Conservation (phyloP, 2,113 vertebrate species). For the Cyprinus carpio region DNA sequence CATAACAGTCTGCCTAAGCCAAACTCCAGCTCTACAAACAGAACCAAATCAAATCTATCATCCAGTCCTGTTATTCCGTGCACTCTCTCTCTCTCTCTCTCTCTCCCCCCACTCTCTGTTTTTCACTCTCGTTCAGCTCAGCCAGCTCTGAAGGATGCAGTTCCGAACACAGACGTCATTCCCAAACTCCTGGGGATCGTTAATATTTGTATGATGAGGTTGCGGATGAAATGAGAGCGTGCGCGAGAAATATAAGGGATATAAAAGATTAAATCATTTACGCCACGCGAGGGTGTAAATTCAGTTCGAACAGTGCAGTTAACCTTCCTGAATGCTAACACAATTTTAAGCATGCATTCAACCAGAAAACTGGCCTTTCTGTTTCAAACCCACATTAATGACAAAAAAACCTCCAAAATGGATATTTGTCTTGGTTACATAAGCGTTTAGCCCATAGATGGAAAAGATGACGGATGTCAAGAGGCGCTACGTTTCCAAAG, state of each 20-base stretch:
- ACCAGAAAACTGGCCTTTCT: slow-evolving; percentile 38
- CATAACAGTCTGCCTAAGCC: slow-evolving; percentile 77
- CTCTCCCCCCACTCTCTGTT: slow-evolving; percentile 1
- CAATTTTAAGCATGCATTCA: slow-evolving; percentile 31
- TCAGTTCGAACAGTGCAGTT: slow-evolving; percentile 43
- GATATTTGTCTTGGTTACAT: slow-evolving; percentile 53
- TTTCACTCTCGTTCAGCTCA: slow-evolving; percentile 36
- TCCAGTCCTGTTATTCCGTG: slow-evolving; percentile 43
- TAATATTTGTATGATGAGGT: slow-evolving; percentile 46
- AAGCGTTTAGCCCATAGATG: slow-evolving; percentile 45
- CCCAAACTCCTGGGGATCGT: slow-evolving; percentile 34
- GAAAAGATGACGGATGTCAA: slow-evolving; percentile 42
- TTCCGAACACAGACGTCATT: slow-evolving; percentile 49
- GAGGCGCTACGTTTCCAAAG: neutral
- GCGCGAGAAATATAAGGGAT: slow-evolving; percentile 19
- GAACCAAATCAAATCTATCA: slow-evolving; percentile 64
- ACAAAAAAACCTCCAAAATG: slow-evolving; percentile 34
- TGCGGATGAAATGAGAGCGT: slow-evolving; percentile 9
- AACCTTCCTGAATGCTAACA: slow-evolving; percentile 46
- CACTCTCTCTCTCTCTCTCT: neutral
- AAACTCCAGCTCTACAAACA: slow-evolving; percentile 76
- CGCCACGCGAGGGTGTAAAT: slow-evolving; percentile 35
- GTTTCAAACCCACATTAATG: slow-evolving; percentile 23
- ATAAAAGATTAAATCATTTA: slow-evolving; percentile 38
- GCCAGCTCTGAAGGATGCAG: slow-evolving; percentile 42